Base-by-base conservation (phyloP, 2,888 invertebrate species). In the Tachina grossa region DNA sequence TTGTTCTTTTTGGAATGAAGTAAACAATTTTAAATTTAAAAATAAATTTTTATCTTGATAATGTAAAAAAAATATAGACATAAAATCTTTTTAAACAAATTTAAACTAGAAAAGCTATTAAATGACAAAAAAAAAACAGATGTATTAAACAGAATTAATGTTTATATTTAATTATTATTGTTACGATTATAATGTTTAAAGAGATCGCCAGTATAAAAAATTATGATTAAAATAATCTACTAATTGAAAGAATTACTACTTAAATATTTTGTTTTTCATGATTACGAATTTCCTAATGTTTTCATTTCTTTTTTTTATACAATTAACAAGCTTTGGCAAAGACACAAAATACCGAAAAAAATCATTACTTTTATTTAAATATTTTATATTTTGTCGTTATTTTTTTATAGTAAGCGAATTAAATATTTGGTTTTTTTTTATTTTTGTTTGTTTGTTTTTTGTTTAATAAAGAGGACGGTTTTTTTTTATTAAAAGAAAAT, bases 121-220 rank as follows among this genome's bases (percentile, higher is more conserved):
- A 82, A 66, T 76, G 61, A 65, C 72, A 83, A 55, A 76, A 11
- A 45, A 47, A 45, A 55, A 45, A n/a, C n/a, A 43, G 2, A 57
- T 39, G 8, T 77, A 49, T 49, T 1, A 57, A 43, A 51, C 39
- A 51, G 43, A 59, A 49, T 78, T 59, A 61, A 61, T 61, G 49
- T 78, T 80, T 53, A 80, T 71, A 78, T 31, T 22, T 68, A 19
- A 55, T 55, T 31, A 71, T 57, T 41, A 83, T 83, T 76, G 72
- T 77, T 75, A 85, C 72, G 72, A 81, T 78, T 78, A 83, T 80
- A 83, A 85, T 5, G 76, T 85, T 85, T 72, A 72, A 83, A 85
- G 85, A 85, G 85, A 85, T 85, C 83, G 85, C 79, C 75, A 83
- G 83, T 85, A 72, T 85, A 74, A 81, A 81, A 69, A 72, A 61